phyloP scores from a whole-genome alignment of 37 sponge, comb jelly and placozoan species.

The Corticium candelabrum region DNA sequence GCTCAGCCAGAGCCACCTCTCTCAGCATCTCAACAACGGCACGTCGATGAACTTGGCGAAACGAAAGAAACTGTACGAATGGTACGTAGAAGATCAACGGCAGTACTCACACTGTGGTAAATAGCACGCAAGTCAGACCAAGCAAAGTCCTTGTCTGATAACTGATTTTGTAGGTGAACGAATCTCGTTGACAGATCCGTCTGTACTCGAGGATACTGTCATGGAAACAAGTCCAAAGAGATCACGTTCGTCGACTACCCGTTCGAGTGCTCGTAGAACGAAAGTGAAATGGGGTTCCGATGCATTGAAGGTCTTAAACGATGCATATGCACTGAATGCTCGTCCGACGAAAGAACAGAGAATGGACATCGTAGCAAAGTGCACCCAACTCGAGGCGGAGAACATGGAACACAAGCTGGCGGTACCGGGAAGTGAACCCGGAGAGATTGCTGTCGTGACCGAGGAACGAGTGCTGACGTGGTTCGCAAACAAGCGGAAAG shows the following conservation, averaged over 20 bases:
- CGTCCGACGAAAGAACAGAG: not conserved
- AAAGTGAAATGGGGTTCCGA: not conserved
- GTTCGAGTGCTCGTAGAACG: not conserved
- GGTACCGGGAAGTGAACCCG: not conserved
- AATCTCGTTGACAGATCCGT: too few relatives aligned
- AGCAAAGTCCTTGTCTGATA: too few relatives aligned
- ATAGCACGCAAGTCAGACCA: too few relatives aligned
- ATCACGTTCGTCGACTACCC: not conserved
- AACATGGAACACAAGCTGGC: not conserved
- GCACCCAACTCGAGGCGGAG: not conserved
- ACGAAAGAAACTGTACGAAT: not conserved
- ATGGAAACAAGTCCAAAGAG: not conserved
- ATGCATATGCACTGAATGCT: not conserved
- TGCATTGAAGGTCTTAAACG: not conserved
- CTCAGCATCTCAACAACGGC: conserved; percentile 3
- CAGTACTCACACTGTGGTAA: not conserved
- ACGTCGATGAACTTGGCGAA: not conserved
- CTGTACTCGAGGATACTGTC: not conserved
- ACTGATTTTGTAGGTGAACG: too few relatives aligned
- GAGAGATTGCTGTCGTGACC: not conserved
- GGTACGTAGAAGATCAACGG: conserved; percentile 1
- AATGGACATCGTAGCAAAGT: not conserved
- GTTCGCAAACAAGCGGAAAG: not conserved
- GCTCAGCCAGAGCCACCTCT: not conserved
- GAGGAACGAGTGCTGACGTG: not conserved